These are phyloP conservation scores for Tretioscincus oriximinensis DNA, from an alignment of 2,113 vertebrate genomes.

Conservation along the genomic window DNA sequence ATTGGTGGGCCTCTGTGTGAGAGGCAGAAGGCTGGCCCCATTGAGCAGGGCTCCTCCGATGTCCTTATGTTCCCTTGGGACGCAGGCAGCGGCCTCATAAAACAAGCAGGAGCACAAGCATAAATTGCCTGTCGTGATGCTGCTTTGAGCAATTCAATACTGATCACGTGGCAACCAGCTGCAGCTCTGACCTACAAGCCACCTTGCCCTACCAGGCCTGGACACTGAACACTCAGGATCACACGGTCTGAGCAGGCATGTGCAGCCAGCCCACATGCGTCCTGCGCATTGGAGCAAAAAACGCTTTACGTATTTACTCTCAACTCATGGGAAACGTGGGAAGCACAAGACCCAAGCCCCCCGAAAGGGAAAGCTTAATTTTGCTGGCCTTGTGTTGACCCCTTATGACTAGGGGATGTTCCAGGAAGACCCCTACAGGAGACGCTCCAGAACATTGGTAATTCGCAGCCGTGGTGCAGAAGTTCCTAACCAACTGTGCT, in stretches of 20 bases:
- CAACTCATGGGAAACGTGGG: too few species aligned
- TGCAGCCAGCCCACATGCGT: not conserved
- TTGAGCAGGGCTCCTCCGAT: too few species aligned
- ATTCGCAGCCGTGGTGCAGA: not conserved
- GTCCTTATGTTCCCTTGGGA: not conserved
- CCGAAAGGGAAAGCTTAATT: too few species aligned
- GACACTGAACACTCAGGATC: not conserved
- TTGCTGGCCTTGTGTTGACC: not conserved
- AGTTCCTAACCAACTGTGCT: not conserved
- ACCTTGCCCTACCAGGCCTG: not conserved
- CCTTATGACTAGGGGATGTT: not conserved
- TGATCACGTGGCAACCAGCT: not conserved
- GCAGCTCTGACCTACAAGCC: not conserved
- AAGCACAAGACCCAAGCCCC: not conserved
- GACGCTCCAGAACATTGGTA: not conserved
- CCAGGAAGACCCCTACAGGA: not conserved
- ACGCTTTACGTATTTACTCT: not conserved
- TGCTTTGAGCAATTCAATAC: not conserved
- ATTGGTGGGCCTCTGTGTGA: too few species aligned
- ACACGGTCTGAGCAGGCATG: not conserved
- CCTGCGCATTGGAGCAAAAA: not conserved
- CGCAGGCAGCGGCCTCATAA: not conserved
- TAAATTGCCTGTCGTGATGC: not conserved
- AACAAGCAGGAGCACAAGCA: not conserved
- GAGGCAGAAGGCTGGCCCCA: too few species aligned